These are phyloP conservation scores for Phataginus tricuspis DNA, from an alignment of 2,797 vertebrate species.

Conservation along the genomic window DNA sequence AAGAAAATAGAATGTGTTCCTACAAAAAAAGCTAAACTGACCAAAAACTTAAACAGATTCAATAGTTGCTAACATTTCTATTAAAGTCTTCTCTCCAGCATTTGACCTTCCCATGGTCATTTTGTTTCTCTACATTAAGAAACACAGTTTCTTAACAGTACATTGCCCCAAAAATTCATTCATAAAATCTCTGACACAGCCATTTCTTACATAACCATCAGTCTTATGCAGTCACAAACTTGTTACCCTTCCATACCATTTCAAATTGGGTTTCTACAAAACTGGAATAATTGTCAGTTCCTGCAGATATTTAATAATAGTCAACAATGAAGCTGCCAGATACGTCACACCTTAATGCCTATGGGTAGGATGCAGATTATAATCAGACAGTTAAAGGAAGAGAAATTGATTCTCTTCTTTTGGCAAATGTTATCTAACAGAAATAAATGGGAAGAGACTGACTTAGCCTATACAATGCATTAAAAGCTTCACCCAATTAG, in stretches of 20 bases:
- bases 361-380: neutral
- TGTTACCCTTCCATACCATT: neutral
- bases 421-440: neutral
- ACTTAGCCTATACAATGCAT: neutral
- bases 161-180: neutral
- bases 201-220: neutral
- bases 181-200: neutral
- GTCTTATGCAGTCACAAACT: neutral
- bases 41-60: neutral
- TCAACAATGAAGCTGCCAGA: neutral
- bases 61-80: neutral
- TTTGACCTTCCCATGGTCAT: neutral
- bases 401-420: neutral
- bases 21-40: neutral
- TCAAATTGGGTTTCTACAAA: neutral
- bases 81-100: neutral
- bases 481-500: conserved; percentile 16
- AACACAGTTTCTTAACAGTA: neutral
- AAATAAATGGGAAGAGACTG: neutral
- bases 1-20: neutral
- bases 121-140: neutral
- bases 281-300: neutral
- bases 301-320: neutral
- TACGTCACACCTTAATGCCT: neutral
- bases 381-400: neutral